Evolutionary conservation across 2,113 vertebrate species (phyloP).

Genomic region (Natator depressus): DNA sequence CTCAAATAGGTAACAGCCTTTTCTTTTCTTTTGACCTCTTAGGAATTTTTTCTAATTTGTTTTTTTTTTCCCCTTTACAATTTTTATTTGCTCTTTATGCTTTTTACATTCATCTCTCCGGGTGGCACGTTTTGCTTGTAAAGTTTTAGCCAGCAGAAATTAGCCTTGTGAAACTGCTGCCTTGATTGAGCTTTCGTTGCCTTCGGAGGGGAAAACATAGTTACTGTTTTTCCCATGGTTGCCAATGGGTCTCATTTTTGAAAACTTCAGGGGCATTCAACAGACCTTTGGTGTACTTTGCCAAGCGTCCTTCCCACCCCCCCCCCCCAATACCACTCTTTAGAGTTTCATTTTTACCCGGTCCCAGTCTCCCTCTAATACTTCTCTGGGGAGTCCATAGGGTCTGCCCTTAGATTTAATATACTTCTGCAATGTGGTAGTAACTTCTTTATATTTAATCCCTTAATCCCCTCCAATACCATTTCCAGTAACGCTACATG

Average conservation of each 20-base stretch:
- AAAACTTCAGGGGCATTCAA: neutral
- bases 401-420: neutral
- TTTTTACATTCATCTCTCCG: neutral
- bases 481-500: neutral
- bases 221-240: neutral
- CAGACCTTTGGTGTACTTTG: neutral
- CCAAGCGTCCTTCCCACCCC: neutral
- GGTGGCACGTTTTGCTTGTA: neutral
- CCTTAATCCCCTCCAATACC: neutral
- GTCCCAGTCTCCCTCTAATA: no score
- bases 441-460: neutral
- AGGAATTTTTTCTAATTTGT: neutral
- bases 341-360: neutral
- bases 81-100: neutral
- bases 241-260: neutral
- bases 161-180: neutral
- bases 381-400: no score
- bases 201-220: neutral
- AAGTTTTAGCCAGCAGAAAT: neutral
- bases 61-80: neutral
- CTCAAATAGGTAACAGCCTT: neutral
- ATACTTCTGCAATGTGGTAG: neutral
- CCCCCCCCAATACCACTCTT: neutral
- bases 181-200: neutral
- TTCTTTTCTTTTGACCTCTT: no score